These are phyloP conservation scores for Melolontha melolontha DNA, from an alignment of 2,888 invertebrate genomes.

Conservation along the genomic window DNA sequence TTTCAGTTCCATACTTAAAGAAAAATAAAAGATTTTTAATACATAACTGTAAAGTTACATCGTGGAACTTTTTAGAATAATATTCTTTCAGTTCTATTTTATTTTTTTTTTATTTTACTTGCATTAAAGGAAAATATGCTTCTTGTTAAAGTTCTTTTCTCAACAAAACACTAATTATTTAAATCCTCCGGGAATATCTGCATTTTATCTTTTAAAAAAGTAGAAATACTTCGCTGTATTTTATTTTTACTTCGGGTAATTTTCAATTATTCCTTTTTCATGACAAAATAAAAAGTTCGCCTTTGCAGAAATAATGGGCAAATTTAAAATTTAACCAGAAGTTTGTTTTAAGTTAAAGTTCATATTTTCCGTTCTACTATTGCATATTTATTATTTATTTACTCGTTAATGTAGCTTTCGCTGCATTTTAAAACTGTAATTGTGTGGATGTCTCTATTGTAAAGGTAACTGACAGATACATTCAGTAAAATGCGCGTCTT, in stretches of 20 bases:
- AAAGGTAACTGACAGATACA: too few species aligned
- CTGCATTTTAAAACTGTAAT: constrained; percentile 10
- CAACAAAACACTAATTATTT: constrained; percentile 28
- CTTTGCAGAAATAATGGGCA: constrained; percentile 8
- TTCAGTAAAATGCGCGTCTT: too few species aligned
- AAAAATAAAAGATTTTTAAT: too few species aligned
- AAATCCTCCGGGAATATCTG: constrained; percentile 27
- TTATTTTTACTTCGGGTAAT: constrained; percentile 31
- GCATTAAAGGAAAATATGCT: not conserved
- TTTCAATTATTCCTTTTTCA: constrained; percentile 30
- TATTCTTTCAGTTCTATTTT: not conserved
- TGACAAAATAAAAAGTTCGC: constrained; percentile 24
- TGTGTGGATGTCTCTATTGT: not conserved
- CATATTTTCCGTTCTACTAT: constrained; percentile 7
- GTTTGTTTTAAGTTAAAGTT: not conserved
- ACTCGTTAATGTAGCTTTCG: constrained; percentile 16
- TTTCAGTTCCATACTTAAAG: too few species aligned
- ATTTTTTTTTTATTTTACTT: not conserved
- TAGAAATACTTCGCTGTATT: constrained; percentile 9
- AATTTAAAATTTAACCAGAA: constrained; percentile 22
- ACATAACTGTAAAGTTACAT: too few species aligned
- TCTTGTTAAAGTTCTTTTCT: constrained; percentile 8
- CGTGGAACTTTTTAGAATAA: not conserved
- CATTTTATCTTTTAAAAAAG: constrained; percentile 24
- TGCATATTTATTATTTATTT: constrained; percentile 22